Evolutionary conservation across 2,888 invertebrate genomes (phyloP), one percentile per base, ranked within the genome.

Genomic region (Fragum whitleyi): DNA sequence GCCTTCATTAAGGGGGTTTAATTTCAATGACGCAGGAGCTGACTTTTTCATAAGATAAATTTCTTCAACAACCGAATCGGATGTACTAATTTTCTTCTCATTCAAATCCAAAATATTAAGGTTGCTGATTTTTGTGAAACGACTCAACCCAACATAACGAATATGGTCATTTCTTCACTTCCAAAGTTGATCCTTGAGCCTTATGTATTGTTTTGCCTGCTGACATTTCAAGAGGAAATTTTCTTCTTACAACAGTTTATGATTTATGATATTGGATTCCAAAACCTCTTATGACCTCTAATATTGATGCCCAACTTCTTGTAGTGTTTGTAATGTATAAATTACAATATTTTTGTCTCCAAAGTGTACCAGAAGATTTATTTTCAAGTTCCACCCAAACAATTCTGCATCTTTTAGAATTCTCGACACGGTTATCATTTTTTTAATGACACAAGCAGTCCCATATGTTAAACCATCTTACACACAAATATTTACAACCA

Each of bases 271-370:
- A 69, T 11, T 67, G 55, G 53, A 79, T 53, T 36, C 36, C 7
- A 55, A 85, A 83, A 26, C 65, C 51, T 53, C 74, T 74, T 7
- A 70, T 67, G 19, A 78, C 61, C 61, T 78, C 77, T 23, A 81
- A 69, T 28, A 85, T 81, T 16, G 85, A 79, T 26, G 85, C 83
- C 80, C 80, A 85, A n/a, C 32, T 57, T 42, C 14, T 21, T 6
- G 36, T 14, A 32, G 79, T 77, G 3, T 65, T 28, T 23, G 16
- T 16, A 14, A 26, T 68, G 32, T 21, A 77, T 14, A 83, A 69
- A 36, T 74, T 59, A 53, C 59, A 39, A 21, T 65, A 79, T 39
- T 73, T 32, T 1, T 28, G 55, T 55, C 83, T 47, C 11, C 26
- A 47, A 2, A 29, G 29, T 7, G 14, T 32, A 21, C 83, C 83